These are phyloP conservation scores for Coenonympha glycerion DNA, from an alignment of 2,888 invertebrate species.

Conservation along the genomic window DNA sequence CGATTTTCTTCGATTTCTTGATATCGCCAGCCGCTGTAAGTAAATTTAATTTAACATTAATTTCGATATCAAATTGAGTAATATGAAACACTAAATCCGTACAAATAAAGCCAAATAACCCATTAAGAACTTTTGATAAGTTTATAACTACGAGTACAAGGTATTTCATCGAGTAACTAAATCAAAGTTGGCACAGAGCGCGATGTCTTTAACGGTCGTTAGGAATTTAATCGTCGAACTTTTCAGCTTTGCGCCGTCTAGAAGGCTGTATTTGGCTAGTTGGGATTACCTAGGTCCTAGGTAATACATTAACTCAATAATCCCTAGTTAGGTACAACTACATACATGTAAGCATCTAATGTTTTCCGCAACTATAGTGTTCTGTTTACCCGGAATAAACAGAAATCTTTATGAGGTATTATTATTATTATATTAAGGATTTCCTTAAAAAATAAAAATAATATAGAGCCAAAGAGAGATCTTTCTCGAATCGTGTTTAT, in stretches of 20 bases:
- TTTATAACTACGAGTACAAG: constrained; percentile 1
- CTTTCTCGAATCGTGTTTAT: too few species aligned
- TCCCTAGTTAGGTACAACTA: neutral
- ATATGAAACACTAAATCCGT: neutral
- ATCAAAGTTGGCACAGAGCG: constrained; percentile 18
- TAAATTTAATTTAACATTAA: neutral
- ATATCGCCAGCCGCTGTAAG: too few species aligned
- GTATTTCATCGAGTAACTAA: constrained; percentile 8
- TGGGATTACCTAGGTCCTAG: neutral
- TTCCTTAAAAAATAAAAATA: too few species aligned
- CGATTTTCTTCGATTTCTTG: too few species aligned
- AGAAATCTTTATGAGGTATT: too few species aligned
- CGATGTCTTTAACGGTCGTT: constrained; percentile 47
- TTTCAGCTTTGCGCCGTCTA: constrained; percentile 53
- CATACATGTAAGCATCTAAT: neutral
- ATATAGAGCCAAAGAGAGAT: too few species aligned
- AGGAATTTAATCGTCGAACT: constrained; percentile 62
- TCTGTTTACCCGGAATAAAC: too few species aligned
- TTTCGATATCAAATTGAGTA: neutral
- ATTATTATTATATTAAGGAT: too few species aligned
- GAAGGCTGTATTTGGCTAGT: neutral
- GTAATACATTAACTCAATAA: neutral
- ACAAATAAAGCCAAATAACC: constrained; percentile 2
- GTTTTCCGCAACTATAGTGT: too few species aligned
- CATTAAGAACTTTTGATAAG: neutral